These are phyloP conservation scores for Drosophila serrata DNA, from an alignment of 1,140 invertebrate genomes.

Conservation along the genomic window DNA sequence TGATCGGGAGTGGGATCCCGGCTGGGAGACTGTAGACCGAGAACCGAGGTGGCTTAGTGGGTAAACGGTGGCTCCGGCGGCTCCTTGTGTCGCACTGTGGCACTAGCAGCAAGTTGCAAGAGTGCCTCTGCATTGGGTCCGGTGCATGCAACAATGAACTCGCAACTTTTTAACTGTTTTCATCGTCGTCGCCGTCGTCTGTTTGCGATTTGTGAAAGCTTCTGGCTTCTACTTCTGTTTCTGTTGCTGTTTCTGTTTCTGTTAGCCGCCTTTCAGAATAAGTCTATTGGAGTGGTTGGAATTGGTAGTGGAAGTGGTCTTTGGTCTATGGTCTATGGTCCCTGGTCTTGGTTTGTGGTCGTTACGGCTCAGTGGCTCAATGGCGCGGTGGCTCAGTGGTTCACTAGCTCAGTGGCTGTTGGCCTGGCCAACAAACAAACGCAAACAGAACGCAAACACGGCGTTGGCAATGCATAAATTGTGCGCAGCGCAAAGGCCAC, in stretches of 20 bases:
- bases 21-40: not conserved
- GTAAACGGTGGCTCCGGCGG: conserved; percentile 54
- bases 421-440: conserved; percentile 55
- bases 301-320: conserved; percentile 51
- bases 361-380: conserved; percentile 63
- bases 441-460: conserved; percentile 18
- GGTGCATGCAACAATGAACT: conserved; percentile 80
- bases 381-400: conserved; percentile 42
- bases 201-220: conserved; percentile 81
- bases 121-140: conserved; percentile 20
- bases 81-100: conserved; percentile 34
- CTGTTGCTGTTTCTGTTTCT: conserved; percentile 15
- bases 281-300: conserved; percentile 39
- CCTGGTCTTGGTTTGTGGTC: conserved; percentile 42
- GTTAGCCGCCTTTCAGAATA: conserved; percentile 48
- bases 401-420: conserved; percentile 51
- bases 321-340: conserved; percentile 22
- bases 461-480: conserved; percentile 70
- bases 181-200: conserved; percentile 50
- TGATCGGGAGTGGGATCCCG: conserved; percentile 1
- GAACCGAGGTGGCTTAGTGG: conserved; percentile 35
- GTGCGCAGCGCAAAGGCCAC: conserved; percentile 66
- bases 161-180: conserved; percentile 81
- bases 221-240: conserved; percentile 52
- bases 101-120: conserved; percentile 10